These are phyloP conservation scores for Trachops cirrhosus DNA, from an alignment of 2,797 vertebrate genomes.

Conservation along the genomic window DNA sequence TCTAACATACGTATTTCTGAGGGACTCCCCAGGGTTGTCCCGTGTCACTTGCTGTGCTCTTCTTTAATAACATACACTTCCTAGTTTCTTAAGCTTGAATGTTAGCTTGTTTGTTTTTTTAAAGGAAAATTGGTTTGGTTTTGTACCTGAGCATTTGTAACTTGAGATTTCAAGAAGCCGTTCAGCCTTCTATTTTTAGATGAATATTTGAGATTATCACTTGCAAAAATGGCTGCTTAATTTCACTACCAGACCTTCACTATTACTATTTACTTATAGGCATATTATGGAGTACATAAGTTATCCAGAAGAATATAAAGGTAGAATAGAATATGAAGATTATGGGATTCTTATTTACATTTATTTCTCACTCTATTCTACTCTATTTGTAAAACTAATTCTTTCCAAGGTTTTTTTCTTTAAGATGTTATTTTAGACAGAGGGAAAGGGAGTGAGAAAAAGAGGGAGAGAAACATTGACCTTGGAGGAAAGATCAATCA, in stretches of 20 bases:
- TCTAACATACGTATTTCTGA: neutral
- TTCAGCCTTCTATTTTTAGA: neutral
- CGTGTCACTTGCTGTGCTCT: neutral
- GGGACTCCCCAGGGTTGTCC: neutral
- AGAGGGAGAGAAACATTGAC: neutral
- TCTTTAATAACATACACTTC: neutral
- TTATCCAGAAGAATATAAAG: neutral
- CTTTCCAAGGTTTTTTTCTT: neutral
- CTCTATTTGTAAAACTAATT: neutral
- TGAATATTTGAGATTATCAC: neutral
- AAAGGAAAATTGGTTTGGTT: neutral
- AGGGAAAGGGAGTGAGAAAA: neutral
- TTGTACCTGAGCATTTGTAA: neutral
- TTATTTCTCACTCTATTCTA: neutral
- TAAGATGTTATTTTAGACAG: neutral
- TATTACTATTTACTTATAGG: neutral
- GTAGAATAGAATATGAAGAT: neutral
- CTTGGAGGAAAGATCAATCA: neutral
- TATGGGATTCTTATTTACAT: neutral
- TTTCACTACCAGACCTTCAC: neutral
- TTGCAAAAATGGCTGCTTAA: neutral
- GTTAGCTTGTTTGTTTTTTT: neutral
- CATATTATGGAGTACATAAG: neutral
- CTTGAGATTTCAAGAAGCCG: neutral
- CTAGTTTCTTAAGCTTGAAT: neutral